Evolutionary conservation across 1,140 invertebrate genomes (phyloP), one percentile per base, ranked within the genome.

Genomic region (Uloborus diversus): DNA sequence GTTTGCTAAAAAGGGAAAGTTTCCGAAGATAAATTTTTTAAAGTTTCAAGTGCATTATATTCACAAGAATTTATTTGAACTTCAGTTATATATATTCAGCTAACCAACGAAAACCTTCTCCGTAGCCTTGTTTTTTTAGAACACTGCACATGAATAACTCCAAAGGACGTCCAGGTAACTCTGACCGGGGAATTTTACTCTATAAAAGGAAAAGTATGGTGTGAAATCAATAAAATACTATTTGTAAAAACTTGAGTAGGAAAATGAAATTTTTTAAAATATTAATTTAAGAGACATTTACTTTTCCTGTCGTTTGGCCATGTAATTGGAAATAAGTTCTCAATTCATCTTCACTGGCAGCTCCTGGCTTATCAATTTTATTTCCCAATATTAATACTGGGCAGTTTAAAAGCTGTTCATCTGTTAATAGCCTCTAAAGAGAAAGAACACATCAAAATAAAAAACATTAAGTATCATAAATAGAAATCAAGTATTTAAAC

Each of bases 61-160:
- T n/a, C n/a, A n/a, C n/a, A n/a, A n/a, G n/a, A n/a, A n/a, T n/a
- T n/a, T n/a, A n/a, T n/a, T n/a, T n/a, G n/a, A n/a, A n/a, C n/a
- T n/a, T n/a, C n/a, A n/a, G n/a, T 75, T 78, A 83, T 11, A 98
- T 96, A 89, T 98, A 98, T 89, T 99, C 96, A 84, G 96, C 95
- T 85, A 99, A 90, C 98, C 98, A 99, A 87, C 97, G 93, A 91
- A 99, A 99, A 84, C 97, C 98, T 89, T 99, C 98, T 78, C 98
- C 98, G 87, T 99, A 99, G 78, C 98, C 98, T 90, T 99, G 97
- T 86, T 96, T 92, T 89, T 98, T 99, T 84, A 99, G 90, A 83
- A 99, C 97, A 83, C 96, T 99, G 88, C 97, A 99, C 98, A 99
- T 99, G 89, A 98, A 99, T 82, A 99, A 89, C 90, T 99, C 98